Base-by-base conservation (phyloP, 2,113 vertebrate species). In the Hemiscyllium ocellatum region DNA sequence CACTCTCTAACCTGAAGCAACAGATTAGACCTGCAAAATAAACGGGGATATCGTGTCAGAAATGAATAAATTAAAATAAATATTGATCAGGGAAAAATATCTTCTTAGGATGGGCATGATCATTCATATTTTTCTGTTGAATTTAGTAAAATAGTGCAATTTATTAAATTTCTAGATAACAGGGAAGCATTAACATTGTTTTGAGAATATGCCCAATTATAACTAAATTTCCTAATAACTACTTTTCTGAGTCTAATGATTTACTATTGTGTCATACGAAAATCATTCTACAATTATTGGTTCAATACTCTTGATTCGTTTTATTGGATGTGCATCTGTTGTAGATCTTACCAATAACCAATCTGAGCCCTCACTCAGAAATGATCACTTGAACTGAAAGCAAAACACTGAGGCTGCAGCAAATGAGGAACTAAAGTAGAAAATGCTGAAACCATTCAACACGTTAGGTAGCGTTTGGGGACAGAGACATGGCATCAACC, bases 11-110 rank as follows among this genome's bases (percentile, higher is more conserved):
- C 89, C 89, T 66, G 29, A 65, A 93, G 61, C 89, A 93, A 6
- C 89, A 93, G 89, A 93, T 93, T 93, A 93, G 61, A 8, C 19
- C 89, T 24, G 33, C 56, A 93, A 93, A 93, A 42, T 93, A 93
- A 93, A 93, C 66, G 61, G 87, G 87, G n/a, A 2, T 66, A n/a
- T 17, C 24, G 33, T 66, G 89, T 20, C 33, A 37, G 61, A 93
- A 93, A 19, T 66, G 61, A 93, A 61, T 61, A 93, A 66, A 24
- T 33, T 3, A 19, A 93, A 37, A 65, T 33, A 93, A 65, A 65
- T 66, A 19, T 65, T 93, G 20, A 93, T 20, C 33, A 66, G n/a
- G 52, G 29, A 17, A 66, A 37, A 93, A 93, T 37, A 65, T 93
- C 89, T 17, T 19, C 89, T 68, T 2, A 22, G 89, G 89, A 37